Evolutionary conservation across 2,888 invertebrate genomes (phyloP), one percentile per base, ranked within the genome.

Genomic region (Hecatera dysodea): DNA sequence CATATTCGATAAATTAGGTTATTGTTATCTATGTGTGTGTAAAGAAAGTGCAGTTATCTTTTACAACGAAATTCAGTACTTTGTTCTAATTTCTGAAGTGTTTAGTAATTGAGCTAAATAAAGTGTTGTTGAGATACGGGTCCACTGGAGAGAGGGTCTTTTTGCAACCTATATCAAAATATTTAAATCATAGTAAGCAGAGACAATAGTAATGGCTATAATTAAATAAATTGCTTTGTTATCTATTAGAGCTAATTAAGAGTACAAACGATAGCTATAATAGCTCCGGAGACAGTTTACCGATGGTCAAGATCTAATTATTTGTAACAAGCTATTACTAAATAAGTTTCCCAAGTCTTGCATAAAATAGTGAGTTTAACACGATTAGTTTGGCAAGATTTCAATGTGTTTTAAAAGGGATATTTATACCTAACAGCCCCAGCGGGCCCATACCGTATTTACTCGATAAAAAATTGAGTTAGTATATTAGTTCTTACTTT

Each of bases 1-100:
- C 61, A 42, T 62, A 53, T 72, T 70, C 11, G 60, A 74, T 81
- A 68, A 75, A 69, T 77, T 62, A 53, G 39, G 36, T 81, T 63
- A 76, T 27, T 63, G 22, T n/a, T 53, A 80, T 63, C 36, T 27
- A 36, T 22, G 9, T 52, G n/a, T 48, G 12, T 33, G 12, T 57
- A 63, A 63, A 59, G 67, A 76, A 75, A 80, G 59, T 55, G 53
- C 4, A 60, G 59, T 64, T 64, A 55, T 65, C 17, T 24, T 64
- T 39, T 29, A 0, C n/a, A 46, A 22, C 29, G 15, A 70, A 56
- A 36, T 52, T 27, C 0, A 12, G 5, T 29, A 6, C 48, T 42
- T 7, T 7, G 15, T 39, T 39, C 4, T 15, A 33, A 22, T 7
- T 11, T 17, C 15, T 27, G 11, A 27, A 27, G 8, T 27, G 22